Base-by-base conservation (phyloP, 2,888 invertebrate genomes). In the Latrodectus hesperus region DNA sequence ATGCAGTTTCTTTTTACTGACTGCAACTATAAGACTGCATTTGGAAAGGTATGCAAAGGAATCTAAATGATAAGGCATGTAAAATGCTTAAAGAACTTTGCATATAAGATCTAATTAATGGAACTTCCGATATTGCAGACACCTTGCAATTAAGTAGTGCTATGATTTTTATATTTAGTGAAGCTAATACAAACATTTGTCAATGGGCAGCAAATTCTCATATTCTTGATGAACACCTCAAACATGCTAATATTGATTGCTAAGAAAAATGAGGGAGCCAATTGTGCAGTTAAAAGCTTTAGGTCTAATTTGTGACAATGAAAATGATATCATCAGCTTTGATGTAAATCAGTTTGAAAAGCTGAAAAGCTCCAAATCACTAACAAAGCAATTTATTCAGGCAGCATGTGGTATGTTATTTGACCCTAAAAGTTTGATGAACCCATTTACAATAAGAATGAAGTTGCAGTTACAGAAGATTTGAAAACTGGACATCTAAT, bases 291-390 rank as follows among this genome's bases (percentile, higher is more conserved):
- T 80, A 52, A 80, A 80, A 17, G 22, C 72, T 60, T 49, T 72
- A n/a, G 72, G n/a, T 16, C 68, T 80, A 9, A 49, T 73, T 9
- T 80, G 65, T 72, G 72, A 80, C 72, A 80, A 80, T 51, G 14
- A 1, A 9, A 14, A 80, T 8, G 72, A 80, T 16, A 70, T n/a
- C 5, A 16, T 78, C 8, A 67, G 10, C 9, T 67, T 79, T 14
- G 60, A 52, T 38, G 5, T 38, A 38, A 38, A 38, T 38, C 38
- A 38, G 38, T 73, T 77, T 67, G 67, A 77, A 51, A 65, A 77
- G 17, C 12, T 77, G 4, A 67, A 16, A 60, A 16, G 10, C 11
- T 2, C 0, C 60, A 26, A 68, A 17, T 0, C 12, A 2, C 14
- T 70, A 53, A 78, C 22, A 10, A 70, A 78, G 22, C 26, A 53